Percentiles rank a stretch among this genome's conserved stretches.
Conservation (phyloP, 92 coral and sea anemone species). For the Actinernus sp. region DNA sequence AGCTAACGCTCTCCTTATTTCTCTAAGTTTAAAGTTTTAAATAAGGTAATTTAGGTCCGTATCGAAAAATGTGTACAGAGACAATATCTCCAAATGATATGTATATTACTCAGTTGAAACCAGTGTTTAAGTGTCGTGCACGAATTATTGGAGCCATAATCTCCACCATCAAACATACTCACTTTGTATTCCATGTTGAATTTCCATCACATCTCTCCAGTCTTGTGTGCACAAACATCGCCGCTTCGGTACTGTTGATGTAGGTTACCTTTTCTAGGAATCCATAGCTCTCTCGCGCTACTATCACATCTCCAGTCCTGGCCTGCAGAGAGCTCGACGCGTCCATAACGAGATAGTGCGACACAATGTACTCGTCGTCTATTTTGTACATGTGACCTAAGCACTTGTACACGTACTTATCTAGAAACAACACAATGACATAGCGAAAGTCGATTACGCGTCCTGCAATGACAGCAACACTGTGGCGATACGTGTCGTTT, state of each 20-base stretch:
- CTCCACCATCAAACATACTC: background rate
- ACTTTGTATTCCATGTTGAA: constrained; percentile 56
- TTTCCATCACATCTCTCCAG: constrained; percentile 55
- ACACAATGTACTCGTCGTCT: constrained; percentile 13
- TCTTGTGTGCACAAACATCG: constrained; percentile 48
- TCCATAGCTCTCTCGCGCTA: constrained; percentile 50
- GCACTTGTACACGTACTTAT: constrained; percentile 41
- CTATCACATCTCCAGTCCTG: constrained; percentile 47
- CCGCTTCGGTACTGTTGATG: constrained; percentile 18
- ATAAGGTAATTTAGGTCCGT: no score
- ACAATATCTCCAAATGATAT: no score
- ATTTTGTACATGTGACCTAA: constrained; percentile 54
- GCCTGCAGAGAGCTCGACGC: background rate
- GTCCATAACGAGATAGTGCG: constrained; percentile 54
- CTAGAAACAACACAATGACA: constrained; percentile 4
- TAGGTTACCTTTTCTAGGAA: constrained; percentile 53
- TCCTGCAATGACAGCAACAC: no score
- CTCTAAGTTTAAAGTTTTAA: no score
- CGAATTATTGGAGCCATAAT: background rate
- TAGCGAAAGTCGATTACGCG: no score
- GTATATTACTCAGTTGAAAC: background rate
- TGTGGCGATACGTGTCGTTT: no score
- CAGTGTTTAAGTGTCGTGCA: background rate
- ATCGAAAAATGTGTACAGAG: no score
- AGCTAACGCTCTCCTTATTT: no score